These are phyloP conservation scores for Stratiolaelaps scimitus DNA, from an alignment of 1,140 invertebrate species.

Conservation along the genomic window DNA sequence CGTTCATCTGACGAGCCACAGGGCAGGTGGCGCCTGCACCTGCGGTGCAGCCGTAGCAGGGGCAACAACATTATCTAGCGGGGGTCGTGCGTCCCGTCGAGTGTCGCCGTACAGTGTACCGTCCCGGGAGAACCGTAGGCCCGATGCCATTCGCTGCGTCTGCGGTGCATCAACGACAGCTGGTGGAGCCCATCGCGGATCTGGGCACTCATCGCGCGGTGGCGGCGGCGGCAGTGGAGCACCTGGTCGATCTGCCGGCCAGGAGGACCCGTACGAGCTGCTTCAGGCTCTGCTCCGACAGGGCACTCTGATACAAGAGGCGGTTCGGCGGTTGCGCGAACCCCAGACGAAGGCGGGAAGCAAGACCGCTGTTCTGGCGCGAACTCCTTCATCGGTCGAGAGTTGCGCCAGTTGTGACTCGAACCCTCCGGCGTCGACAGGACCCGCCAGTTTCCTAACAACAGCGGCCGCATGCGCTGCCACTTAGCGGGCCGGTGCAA, in stretches of 20 bases:
- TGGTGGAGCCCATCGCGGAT: background rate
- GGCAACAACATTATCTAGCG: background rate
- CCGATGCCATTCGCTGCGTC: background rate
- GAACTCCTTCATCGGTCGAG: conserved; percentile 1
- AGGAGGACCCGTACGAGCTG: conserved; percentile 26
- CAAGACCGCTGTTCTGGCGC: background rate
- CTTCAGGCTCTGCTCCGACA: background rate
- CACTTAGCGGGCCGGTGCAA: too few relatives aligned
- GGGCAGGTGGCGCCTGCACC: background rate
- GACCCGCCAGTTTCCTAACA: too few relatives aligned
- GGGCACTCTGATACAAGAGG: conserved; percentile 7
- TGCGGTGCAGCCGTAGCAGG: too few relatives aligned
- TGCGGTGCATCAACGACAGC: background rate
- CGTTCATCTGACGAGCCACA: background rate
- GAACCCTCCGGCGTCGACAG: background rate
- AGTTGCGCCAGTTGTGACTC: conserved; percentile 21
- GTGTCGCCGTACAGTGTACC: conserved; percentile 26
- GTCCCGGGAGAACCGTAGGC: background rate
- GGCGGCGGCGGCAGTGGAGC: too few relatives aligned
- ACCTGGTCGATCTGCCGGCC: background rate
- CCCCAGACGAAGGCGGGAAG: background rate
- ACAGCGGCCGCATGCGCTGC: too few relatives aligned
- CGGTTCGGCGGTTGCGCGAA: conserved; percentile 8
- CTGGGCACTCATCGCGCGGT: too few relatives aligned
- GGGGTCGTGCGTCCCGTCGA: background rate